phyloP scores from a whole-genome alignment of 2,888 invertebrate genomes.

The Gerris lacustris region DNA sequence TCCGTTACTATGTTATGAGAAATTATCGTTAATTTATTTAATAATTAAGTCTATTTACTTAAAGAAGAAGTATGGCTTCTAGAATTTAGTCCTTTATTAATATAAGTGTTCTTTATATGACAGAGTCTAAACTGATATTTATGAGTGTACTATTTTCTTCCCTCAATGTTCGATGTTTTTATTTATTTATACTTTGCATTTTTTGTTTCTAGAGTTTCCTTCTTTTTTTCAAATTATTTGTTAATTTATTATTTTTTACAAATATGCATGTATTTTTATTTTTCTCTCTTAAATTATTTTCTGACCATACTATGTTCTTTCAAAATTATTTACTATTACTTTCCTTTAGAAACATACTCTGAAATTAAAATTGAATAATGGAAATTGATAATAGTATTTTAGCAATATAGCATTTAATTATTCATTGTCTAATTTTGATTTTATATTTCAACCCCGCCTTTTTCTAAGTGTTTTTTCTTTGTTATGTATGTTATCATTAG shows the following conservation, averaged over 20 bases:
- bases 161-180: too few relatives aligned
- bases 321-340: too few relatives aligned
- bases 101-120: not conserved
- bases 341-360: too few relatives aligned
- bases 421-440: not conserved
- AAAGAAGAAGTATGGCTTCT: not conserved
- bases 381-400: not conserved
- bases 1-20: not conserved
- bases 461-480: not conserved
- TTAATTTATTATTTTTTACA: too few relatives aligned
- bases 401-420: conserved; percentile 1
- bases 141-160: too few relatives aligned
- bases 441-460: not conserved
- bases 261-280: too few relatives aligned
- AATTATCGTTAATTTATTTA: not conserved
- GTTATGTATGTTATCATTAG: not conserved
- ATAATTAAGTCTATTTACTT: conserved; percentile 1
- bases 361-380: too few relatives aligned
- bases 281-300: too few relatives aligned
- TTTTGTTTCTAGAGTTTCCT: too few relatives aligned
- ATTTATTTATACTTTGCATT: too few relatives aligned
- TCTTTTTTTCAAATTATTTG: too few relatives aligned
- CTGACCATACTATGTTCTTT: too few relatives aligned
- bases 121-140: not conserved
- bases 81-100: not conserved